A percentile compares a stretch with the other conserved stretches of the same genome.
Evolutionary conservation across 2,888 invertebrate genomes (phyloP).

Genomic region (Oithona nana): DNA sequence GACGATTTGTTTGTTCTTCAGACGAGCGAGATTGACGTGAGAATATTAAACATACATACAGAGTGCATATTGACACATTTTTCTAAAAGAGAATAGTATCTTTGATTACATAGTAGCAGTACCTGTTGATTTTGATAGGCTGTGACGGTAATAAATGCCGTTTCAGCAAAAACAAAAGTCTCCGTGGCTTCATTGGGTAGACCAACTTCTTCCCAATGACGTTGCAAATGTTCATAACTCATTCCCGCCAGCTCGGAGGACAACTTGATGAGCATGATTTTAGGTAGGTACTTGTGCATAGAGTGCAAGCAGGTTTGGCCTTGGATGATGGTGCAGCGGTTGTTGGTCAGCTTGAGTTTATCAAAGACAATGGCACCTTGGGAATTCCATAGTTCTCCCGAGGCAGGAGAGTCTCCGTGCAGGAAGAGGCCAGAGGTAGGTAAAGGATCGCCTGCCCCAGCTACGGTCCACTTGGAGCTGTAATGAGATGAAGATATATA

Average conservation of each 20-base stretch:
- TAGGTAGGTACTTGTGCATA: constrained; percentile 26
- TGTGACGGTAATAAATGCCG: constrained; percentile 25
- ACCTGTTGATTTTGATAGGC: constrained; percentile 27
- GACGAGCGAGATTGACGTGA: no score
- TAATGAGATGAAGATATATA: neutral
- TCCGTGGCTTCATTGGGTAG: neutral
- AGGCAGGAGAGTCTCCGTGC: constrained; percentile 31
- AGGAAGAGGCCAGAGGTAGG: constrained; percentile 19
- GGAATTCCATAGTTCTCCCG: constrained; percentile 31
- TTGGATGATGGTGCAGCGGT: constrained; percentile 23
- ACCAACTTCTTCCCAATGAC: neutral
- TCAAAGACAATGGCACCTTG: constrained; percentile 29
- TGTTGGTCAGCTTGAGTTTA: constrained; percentile 32
- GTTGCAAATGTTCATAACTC: neutral
- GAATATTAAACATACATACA: no score
- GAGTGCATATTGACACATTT: no score
- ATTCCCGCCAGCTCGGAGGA: neutral
- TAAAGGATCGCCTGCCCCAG: constrained; percentile 24
- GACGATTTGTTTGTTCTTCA: no score
- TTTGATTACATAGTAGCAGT: no score
- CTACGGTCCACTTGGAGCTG: constrained; percentile 26
- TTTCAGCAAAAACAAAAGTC: constrained; percentile 24
- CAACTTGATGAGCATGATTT: constrained; percentile 23
- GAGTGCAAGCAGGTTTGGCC: constrained; percentile 25
- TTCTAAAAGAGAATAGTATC: no score